A percentile compares a stretch with the other conserved stretches of the same genome.
phyloP scores from a whole-genome alignment of 2,113 vertebrate species.

The Hemibagrus wyckioides region DNA sequence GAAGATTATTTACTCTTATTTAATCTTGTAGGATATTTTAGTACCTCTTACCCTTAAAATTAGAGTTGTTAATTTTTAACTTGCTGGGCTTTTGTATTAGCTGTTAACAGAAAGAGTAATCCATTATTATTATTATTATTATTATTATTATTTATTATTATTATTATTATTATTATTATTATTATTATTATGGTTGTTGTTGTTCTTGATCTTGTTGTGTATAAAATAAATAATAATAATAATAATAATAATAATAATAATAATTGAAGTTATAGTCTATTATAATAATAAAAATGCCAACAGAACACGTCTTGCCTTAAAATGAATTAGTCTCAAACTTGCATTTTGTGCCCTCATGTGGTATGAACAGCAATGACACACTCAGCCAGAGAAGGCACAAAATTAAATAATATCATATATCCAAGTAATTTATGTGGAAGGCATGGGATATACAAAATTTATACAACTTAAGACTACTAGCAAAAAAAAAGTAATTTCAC shows the following conservation, averaged over 20 bases:
- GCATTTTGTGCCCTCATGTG: slow-evolving; percentile 6
- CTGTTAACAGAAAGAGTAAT: too few species aligned
- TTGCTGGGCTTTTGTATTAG: background rate
- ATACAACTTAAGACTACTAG: background rate
- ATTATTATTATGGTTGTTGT: too few species aligned
- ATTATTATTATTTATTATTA: too few species aligned
- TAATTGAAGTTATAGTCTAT: background rate
- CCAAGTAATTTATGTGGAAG: background rate
- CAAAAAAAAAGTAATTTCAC: background rate
- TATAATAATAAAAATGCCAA: too few species aligned
- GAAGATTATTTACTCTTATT: background rate
- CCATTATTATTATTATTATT: too few species aligned
- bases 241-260: too few species aligned
- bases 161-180: too few species aligned
- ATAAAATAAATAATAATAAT: too few species aligned
- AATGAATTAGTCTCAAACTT: background rate
- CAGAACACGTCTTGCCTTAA: background rate
- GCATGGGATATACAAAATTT: background rate
- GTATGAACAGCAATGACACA: background rate
- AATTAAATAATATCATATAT: background rate
- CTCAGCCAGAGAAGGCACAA: background rate
- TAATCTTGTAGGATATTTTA: background rate
- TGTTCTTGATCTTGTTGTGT: too few species aligned
- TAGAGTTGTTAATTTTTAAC: background rate
- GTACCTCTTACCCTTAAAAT: background rate